A percentile compares a stretch with the other conserved stretches of the same genome.
These are phyloP conservation scores for Ypsolopha sequella DNA, from an alignment of 2,888 invertebrate genomes.

Conservation along the genomic window DNA sequence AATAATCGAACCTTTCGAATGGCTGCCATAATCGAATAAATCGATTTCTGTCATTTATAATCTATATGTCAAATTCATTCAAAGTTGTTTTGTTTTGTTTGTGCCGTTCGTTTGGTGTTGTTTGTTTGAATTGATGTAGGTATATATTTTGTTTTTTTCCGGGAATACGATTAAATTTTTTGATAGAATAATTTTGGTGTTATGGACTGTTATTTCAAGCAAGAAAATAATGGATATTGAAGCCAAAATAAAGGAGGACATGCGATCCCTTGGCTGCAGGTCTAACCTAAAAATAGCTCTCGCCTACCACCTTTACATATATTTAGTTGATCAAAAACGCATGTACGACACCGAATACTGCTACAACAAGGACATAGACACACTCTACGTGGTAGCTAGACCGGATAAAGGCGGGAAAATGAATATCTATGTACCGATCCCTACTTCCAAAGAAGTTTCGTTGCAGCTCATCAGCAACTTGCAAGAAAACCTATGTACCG, in stretches of 20 bases:
- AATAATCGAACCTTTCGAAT: no score
- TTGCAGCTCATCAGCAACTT: constrained; percentile 41
- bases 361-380: constrained; percentile 53
- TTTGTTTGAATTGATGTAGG: no score
- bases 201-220: no score
- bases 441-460: constrained; percentile 36
- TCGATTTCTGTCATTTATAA: no score
- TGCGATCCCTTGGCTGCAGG: constrained; percentile 53
- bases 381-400: constrained; percentile 51
- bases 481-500: constrained; percentile 56
- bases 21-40: no score
- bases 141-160: no score
- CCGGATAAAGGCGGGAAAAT: constrained; percentile 43
- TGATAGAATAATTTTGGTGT: no score
- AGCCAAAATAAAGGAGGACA: constrained; percentile 51
- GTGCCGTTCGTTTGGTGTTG: no score
- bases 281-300: constrained; percentile 46
- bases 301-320: constrained; percentile 50
- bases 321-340: constrained; percentile 54
- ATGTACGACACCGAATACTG: constrained; percentile 64
- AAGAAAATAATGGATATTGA: constrained; percentile 41
- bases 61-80: no score
- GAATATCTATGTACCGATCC: constrained; percentile 56
- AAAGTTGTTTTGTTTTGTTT: no score
- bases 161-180: no score